Conservation (phyloP, 2,797 vertebrate species). For the Tokudaia muenninki region DNA sequence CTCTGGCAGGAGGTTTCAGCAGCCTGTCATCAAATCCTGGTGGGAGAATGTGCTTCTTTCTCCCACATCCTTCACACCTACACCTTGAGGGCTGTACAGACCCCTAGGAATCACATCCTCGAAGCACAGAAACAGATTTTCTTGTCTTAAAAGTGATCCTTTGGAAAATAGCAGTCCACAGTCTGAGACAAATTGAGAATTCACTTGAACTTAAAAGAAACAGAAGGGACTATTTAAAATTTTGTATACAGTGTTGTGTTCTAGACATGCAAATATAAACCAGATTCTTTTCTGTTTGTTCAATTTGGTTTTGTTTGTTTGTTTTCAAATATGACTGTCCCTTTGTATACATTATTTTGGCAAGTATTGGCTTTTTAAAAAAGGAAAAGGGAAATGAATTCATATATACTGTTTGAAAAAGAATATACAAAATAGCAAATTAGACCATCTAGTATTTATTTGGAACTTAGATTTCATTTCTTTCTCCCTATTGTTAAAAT, state of each 20-base stretch:
- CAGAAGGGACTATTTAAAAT: constrained; percentile 30
- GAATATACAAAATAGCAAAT: constrained; percentile 4
- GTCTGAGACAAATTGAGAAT: constrained; percentile 4
- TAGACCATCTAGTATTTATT: neutral
- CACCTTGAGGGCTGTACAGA: neutral
- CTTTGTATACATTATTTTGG: neutral
- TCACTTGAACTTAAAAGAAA: constrained; percentile 39
- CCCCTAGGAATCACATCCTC: constrained; percentile 13
- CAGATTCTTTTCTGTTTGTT: neutral
- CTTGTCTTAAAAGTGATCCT: constrained; percentile 13
- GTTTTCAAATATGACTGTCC: neutral
- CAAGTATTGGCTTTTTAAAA: neutral
- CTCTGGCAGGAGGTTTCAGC: constrained; percentile 51
- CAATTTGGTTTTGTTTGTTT: neutral
- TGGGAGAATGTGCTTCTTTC: constrained; percentile 7
- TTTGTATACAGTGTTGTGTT: neutral
- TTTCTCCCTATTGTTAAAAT: constrained; percentile 33
- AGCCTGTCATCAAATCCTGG: constrained; percentile 69
- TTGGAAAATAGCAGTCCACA: constrained; percentile 39
- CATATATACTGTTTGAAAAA: neutral
- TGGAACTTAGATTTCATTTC: constrained; percentile 16
- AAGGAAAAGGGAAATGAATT: neutral
- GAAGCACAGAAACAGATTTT: constrained; percentile 13
- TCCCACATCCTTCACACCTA: neutral
- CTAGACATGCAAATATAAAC: constrained; percentile 11